Percentiles rank a stretch among this genome's conserved stretches.
phyloP scores from a whole-genome alignment of 2,113 vertebrate species.

The Catharus bicknelli region DNA sequence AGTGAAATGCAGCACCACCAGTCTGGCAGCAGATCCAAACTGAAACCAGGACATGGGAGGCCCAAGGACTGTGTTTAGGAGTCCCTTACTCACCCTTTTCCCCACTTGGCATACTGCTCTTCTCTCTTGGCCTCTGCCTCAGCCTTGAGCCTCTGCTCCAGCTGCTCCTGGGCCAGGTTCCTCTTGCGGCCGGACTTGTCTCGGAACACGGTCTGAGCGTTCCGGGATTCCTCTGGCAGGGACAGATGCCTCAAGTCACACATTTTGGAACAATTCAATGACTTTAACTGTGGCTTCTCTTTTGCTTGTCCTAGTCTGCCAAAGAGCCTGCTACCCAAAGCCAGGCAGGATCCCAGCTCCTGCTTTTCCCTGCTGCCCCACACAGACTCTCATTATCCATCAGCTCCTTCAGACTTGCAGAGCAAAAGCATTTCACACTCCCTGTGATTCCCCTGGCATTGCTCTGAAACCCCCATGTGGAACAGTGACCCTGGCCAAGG shows the following conservation, averaged over 20 bases:
- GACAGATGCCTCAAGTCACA: background rate
- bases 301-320: background rate
- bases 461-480: accelerated
- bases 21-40: background rate
- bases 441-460: accelerated
- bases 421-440: background rate
- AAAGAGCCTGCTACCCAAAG: background rate
- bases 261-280: accelerated
- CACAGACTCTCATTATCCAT: accelerated
- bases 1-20: background rate
- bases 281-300: background rate
- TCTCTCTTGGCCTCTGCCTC: slow-evolving; percentile 82
- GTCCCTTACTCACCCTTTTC: slow-evolving; percentile 88
- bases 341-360: background rate
- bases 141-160: slow-evolving; percentile 81
- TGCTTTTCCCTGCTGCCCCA: background rate
- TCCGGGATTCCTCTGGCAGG: slow-evolving; percentile 80
- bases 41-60: background rate
- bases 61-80: background rate
- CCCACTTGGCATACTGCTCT: slow-evolving; percentile 92
- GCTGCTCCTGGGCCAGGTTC: slow-evolving; percentile 84
- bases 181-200: slow-evolving; percentile 89
- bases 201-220: slow-evolving; percentile 86
- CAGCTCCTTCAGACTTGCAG: background rate
- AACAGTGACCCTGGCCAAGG: background rate